phyloP scores from a whole-genome alignment of 2,113 vertebrate species.

The Noctilio leporinus region DNA sequence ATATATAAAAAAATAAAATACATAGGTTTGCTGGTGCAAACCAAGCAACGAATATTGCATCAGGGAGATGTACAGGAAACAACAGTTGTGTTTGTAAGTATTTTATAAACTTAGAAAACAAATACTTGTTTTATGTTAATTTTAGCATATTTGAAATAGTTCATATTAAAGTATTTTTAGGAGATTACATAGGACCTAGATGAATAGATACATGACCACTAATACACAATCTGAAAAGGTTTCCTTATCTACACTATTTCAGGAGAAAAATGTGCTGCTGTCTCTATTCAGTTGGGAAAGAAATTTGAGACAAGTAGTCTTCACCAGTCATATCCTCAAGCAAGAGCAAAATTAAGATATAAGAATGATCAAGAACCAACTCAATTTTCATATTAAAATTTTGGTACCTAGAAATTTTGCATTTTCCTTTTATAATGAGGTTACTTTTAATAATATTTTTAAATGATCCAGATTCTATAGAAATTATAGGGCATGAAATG shows the following conservation, averaged over 20 bases:
- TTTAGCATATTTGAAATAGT: neutral
- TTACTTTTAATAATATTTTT: neutral
- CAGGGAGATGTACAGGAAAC: neutral
- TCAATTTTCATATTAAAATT: neutral
- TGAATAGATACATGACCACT: neutral
- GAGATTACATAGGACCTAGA: neutral
- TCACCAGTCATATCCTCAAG: neutral
- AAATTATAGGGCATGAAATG: neutral
- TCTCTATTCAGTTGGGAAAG: neutral
- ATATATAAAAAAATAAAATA: neutral
- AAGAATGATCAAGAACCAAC: neutral
- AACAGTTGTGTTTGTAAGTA: neutral
- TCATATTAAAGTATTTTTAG: neutral
- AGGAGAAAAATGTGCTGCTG: neutral
- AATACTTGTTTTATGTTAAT: neutral
- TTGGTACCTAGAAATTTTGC: neutral
- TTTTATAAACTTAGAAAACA: constrained; percentile 12
- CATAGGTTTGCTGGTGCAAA: neutral
- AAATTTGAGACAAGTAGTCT: neutral
- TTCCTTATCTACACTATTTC: neutral
- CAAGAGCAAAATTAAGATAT: neutral
- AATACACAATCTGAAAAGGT: neutral
- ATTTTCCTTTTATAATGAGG: neutral
- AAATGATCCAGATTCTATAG: neutral
- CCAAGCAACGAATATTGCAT: neutral